Evolutionary conservation across 1,140 invertebrate genomes (phyloP).

Genomic region (Belonocnema kinseyi): DNA sequence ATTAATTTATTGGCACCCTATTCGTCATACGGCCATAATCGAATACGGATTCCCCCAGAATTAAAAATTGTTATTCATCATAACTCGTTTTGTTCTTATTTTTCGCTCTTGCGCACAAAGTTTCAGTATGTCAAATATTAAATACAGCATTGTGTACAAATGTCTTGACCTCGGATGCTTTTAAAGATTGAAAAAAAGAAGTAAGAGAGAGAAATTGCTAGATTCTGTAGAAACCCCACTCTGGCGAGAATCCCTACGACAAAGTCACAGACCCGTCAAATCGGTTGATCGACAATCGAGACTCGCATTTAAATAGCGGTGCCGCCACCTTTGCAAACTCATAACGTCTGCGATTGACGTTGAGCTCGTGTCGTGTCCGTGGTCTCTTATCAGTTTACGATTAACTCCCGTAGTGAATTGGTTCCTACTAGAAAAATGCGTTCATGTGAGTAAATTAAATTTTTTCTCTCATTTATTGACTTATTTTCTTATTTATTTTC

Average conservation of each 20-base stretch:
- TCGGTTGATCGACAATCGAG: slow-evolving; percentile 8
- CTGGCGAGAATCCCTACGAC: slow-evolving; percentile 14
- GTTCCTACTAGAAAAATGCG: neutral
- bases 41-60: too few species aligned
- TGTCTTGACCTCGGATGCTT: too few species aligned
- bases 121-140: too few species aligned
- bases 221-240: neutral
- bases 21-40: too few species aligned
- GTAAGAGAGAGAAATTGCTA: neutral
- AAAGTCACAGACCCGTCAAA: neutral
- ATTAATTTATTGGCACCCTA: too few species aligned
- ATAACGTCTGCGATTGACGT: slow-evolving; percentile 28
- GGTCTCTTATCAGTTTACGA: neutral
- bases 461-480: neutral
- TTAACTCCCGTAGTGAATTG: neutral
- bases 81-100: too few species aligned
- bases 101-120: too few species aligned
- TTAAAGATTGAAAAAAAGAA: too few species aligned
- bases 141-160: too few species aligned
- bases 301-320: slow-evolving; percentile 28
- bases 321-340: slow-evolving; percentile 18
- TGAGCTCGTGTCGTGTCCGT: slow-evolving; percentile 8
- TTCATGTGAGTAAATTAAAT: slow-evolving; percentile 3
- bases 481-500: neutral
- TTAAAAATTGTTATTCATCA: too few species aligned